phyloP scores from a whole-genome alignment of 2,113 vertebrate species.

The Corythoichthys haematopterus region DNA sequence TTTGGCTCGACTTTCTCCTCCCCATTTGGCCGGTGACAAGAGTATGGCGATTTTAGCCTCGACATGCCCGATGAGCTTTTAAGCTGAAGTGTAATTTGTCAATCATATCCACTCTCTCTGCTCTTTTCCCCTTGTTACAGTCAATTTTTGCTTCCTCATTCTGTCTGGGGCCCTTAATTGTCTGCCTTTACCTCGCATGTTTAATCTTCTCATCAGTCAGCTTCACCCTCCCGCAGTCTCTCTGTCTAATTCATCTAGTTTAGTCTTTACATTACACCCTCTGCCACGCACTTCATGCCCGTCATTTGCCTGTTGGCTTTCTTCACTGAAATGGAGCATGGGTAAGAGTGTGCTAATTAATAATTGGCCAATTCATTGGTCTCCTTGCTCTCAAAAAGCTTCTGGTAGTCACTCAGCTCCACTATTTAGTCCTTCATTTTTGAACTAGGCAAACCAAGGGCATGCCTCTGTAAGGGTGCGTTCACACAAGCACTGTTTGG shows the following conservation, averaged over 20 bases:
- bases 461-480: too few relatives aligned
- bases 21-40: slow-evolving; percentile 9
- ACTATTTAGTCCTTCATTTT: too few relatives aligned
- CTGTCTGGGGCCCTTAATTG: slow-evolving; percentile 32
- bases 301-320: slow-evolving; percentile 25
- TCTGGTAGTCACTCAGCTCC: too few relatives aligned
- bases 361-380: too few relatives aligned
- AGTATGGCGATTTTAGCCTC: slow-evolving; percentile 28
- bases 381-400: too few relatives aligned
- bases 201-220: slow-evolving; percentile 17
- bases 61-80: slow-evolving; percentile 37
- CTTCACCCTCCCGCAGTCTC: slow-evolving; percentile 5
- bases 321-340: not conserved
- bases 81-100: slow-evolving; percentile 23
- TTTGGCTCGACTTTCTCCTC: not conserved
- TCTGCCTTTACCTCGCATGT: slow-evolving; percentile 22
- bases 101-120: slow-evolving; percentile 6
- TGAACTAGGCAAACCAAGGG: too few relatives aligned
- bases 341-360: too few relatives aligned
- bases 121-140: slow-evolving; percentile 18
- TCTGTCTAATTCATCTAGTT: slow-evolving; percentile 15
- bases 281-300: slow-evolving; percentile 7
- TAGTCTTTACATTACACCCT: slow-evolving; percentile 15
- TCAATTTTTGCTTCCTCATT: slow-evolving; percentile 35
- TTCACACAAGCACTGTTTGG: too few relatives aligned